Percentiles rank a stretch among this genome's conserved stretches.
These are phyloP conservation scores for Cephus runcator DNA, from an alignment of 2,888 invertebrate species.

Conservation along the genomic window DNA sequence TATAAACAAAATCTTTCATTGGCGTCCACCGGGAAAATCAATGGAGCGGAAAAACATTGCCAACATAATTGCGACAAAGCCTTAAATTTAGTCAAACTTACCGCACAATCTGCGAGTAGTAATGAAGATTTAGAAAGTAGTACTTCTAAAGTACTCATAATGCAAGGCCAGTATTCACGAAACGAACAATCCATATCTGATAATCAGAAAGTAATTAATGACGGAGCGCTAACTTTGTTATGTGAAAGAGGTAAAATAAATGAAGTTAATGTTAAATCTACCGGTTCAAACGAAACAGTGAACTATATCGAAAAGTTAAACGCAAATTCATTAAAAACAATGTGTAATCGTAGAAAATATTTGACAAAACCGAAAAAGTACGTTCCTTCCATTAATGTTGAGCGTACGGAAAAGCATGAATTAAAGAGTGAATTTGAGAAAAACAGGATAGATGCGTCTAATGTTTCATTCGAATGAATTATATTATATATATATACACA, in stretches of 20 bases:
- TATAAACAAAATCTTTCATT: neutral
- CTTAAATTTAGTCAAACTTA: neutral
- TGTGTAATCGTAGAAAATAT: neutral
- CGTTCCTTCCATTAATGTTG: neutral
- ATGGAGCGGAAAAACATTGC: neutral
- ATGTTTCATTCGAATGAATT: neutral
- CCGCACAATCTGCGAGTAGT: neutral
- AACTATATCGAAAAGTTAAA: neutral
- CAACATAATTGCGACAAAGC: neutral
- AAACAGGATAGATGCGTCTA: neutral
- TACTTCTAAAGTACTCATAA: neutral
- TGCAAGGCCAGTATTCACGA: neutral
- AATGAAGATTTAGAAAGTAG: neutral
- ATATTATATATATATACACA: neutral
- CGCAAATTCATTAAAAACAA: neutral
- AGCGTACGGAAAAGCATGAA: neutral
- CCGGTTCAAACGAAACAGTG: neutral
- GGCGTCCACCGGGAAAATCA: neutral
- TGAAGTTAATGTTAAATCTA: neutral
- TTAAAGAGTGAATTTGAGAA: neutral
- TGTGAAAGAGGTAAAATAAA: neutral
- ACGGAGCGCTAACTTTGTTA: neutral
- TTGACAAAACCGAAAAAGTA: neutral
- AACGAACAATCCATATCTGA: neutral
- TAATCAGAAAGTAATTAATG: neutral